phyloP scores from a whole-genome alignment of 2,113 vertebrate species.

The Phoxinus phoxinus region DNA sequence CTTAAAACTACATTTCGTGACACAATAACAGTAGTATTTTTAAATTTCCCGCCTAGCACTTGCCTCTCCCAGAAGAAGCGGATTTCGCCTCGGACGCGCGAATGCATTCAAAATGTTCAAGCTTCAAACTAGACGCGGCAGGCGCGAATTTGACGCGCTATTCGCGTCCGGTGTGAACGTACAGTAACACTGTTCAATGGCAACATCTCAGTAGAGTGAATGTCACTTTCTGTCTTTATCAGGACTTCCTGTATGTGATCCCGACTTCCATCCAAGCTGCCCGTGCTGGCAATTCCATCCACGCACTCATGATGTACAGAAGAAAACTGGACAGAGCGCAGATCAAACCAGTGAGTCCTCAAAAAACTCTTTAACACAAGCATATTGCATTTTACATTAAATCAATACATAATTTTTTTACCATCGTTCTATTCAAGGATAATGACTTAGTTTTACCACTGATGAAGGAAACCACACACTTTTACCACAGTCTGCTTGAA shows the following conservation, averaged over 20 bases:
- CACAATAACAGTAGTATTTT: too few relatives aligned
- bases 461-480: background rate
- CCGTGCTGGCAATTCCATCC: slow-evolving; percentile 91
- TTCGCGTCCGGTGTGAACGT: too few relatives aligned
- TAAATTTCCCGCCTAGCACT: too few relatives aligned
- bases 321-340: slow-evolving; percentile 93
- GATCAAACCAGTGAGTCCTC: slow-evolving; percentile 88
- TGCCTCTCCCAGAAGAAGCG: too few relatives aligned
- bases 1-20: too few relatives aligned
- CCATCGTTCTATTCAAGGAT: background rate
- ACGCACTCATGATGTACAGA: slow-evolving; percentile 89
- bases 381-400: background rate
- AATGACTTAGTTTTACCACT: background rate
- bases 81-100: too few relatives aligned
- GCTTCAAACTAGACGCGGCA: too few relatives aligned
- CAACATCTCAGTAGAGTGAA: background rate
- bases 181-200: background rate
- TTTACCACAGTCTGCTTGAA: background rate
- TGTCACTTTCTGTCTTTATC: background rate
- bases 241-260: slow-evolving; percentile 88
- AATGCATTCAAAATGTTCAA: too few relatives aligned
- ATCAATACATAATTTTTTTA: background rate
- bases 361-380: background rate
- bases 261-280: slow-evolving; percentile 90
- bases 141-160: too few relatives aligned